These are phyloP conservation scores for Xyliphius kryptos DNA, from an alignment of 2,113 vertebrate genomes.

Conservation along the genomic window DNA sequence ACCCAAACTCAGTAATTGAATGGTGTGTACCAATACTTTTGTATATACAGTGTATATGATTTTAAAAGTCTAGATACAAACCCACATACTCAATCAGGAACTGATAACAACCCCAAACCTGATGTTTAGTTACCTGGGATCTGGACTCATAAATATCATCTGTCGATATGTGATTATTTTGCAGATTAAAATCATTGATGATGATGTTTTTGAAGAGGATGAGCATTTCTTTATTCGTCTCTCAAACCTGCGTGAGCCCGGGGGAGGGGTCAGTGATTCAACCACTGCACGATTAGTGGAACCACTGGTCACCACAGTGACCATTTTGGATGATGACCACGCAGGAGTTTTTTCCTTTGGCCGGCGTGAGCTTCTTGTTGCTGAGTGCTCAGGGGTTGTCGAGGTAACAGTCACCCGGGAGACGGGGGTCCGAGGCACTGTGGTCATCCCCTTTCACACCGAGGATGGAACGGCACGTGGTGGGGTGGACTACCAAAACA, in stretches of 20 bases:
- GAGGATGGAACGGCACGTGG: slow-evolving; percentile 80
- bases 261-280: slow-evolving; percentile 54
- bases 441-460: slow-evolving; percentile 80
- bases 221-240: slow-evolving; percentile 92
- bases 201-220: slow-evolving; percentile 94
- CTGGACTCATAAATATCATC: background rate
- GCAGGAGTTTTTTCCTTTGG: slow-evolving; percentile 89
- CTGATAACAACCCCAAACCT: no score
- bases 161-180: slow-evolving; percentile 18
- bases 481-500: slow-evolving; percentile 82
- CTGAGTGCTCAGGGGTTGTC: slow-evolving; percentile 79
- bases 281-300: slow-evolving; percentile 68
- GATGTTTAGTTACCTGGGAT: no score
- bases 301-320: slow-evolving; percentile 76
- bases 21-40: no score
- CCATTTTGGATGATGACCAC: slow-evolving; percentile 92
- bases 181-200: slow-evolving; percentile 83
- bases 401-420: slow-evolving; percentile 76
- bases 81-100: no score
- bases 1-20: no score
- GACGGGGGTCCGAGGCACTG: slow-evolving; percentile 83
- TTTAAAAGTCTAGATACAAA: no score
- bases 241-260: slow-evolving; percentile 79
- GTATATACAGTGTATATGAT: no score
- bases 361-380: slow-evolving; percentile 73